A percentile compares a stretch with the other conserved stretches of the same genome.
phyloP scores from a whole-genome alignment of 2,113 vertebrate species.

The Hirundichthys speculiger region DNA sequence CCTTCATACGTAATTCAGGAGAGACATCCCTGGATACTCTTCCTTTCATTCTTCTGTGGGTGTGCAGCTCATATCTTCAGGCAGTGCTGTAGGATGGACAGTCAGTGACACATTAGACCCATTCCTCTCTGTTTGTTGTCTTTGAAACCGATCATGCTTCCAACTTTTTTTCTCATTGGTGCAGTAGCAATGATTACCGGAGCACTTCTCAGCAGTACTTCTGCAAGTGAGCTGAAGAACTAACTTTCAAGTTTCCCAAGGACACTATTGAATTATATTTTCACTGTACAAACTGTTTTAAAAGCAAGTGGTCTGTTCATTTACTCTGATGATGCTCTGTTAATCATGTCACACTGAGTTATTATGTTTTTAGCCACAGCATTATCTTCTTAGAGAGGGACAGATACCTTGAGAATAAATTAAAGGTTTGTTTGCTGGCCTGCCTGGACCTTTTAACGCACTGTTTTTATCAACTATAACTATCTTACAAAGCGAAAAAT shows the following conservation, averaged over 20 bases:
- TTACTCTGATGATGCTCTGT: constrained; percentile 1
- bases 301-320: constrained; percentile 1
- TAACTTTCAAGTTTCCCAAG: neutral
- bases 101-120: constrained; percentile 74
- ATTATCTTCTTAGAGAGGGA: too few relatives aligned
- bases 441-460: too few relatives aligned
- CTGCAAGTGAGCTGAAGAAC: constrained; percentile 1
- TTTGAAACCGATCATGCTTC: constrained; percentile 39
- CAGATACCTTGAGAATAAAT: too few relatives aligned
- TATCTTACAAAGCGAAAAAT: too few relatives aligned
- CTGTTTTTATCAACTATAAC: too few relatives aligned
- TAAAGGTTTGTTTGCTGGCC: too few relatives aligned
- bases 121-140: constrained; percentile 33
- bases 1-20: constrained; percentile 74
- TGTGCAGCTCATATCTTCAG: constrained; percentile 85
- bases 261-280: neutral
- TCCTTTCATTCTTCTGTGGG: constrained; percentile 71
- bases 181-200: neutral
- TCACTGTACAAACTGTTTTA: neutral
- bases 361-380: neutral
- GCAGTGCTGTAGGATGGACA: constrained; percentile 80
- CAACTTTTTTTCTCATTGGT: constrained; percentile 19
- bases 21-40: constrained; percentile 65
- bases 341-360: neutral
- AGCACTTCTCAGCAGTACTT: neutral